A percentile compares a stretch with the other conserved stretches of the same genome.
These are phyloP conservation scores for Blastobasis adustella DNA, from an alignment of 2,888 invertebrate genomes.

Conservation along the genomic window DNA sequence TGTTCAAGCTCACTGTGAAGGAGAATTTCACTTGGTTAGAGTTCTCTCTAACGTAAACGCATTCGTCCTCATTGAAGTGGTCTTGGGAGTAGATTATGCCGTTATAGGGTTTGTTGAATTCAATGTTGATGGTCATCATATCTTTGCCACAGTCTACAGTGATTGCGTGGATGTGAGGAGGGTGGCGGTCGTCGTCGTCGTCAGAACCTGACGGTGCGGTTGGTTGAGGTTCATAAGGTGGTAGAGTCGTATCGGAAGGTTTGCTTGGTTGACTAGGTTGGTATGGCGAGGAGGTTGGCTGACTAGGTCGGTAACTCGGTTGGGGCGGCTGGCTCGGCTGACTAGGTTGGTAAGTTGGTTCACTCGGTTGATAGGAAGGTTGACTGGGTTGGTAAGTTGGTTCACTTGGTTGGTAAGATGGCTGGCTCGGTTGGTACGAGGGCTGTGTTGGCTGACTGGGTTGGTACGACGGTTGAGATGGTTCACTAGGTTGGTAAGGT, in stretches of 20 bases:
- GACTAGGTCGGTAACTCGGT: constrained; percentile 14
- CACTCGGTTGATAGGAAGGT: constrained; percentile 1
- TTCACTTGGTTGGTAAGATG: constrained; percentile 19
- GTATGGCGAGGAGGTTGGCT: constrained; percentile 15
- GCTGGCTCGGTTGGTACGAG: constrained; percentile 19
- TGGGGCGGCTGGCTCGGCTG: constrained; percentile 17
- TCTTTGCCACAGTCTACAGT: constrained; percentile 87
- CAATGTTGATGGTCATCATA: constrained; percentile 87
- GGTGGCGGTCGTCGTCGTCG: constrained; percentile 80
- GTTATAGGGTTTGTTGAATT: constrained; percentile 84
- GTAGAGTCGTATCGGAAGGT: constrained; percentile 1
- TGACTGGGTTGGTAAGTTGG: constrained; percentile 11
- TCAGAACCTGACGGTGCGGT: constrained; percentile 13
- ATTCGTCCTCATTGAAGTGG: constrained; percentile 78
- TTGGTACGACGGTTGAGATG: constrained; percentile 18
- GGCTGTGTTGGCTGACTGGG: constrained; percentile 10
- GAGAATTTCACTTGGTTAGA: constrained; percentile 80
- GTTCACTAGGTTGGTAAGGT: constrained; percentile 22
- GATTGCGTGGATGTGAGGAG: constrained; percentile 84
- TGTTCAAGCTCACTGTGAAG: constrained; percentile 83
- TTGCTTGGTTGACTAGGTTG: constrained; percentile 17
- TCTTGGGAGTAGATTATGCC: constrained; percentile 89
- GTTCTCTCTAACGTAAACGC: constrained; percentile 83
- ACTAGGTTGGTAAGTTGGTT: constrained; percentile 20
- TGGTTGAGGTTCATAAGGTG: constrained; percentile 3